Conservation (phyloP, 2,888 invertebrate species). For the Tinea pellionella region DNA sequence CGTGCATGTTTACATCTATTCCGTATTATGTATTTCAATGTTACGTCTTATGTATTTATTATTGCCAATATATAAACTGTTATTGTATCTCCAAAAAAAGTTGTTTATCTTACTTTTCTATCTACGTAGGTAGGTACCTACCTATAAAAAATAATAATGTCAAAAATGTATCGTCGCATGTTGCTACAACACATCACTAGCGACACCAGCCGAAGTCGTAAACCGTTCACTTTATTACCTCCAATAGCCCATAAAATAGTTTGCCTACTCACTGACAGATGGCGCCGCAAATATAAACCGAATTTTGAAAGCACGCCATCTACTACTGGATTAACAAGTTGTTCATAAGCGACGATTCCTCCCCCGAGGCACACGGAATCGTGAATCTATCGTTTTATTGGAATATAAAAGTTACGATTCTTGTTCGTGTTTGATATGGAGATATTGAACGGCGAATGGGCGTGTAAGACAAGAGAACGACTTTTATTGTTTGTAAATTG, state of each 20-base stretch:
- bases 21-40: no score
- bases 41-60: no score
- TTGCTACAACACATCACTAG: constrained; percentile 33
- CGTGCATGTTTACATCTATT: no score
- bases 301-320: background rate
- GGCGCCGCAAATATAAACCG: constrained; percentile 32
- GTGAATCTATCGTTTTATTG: constrained; percentile 47
- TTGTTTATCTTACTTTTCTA: no score
- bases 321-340: background rate
- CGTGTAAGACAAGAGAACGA: constrained; percentile 58
- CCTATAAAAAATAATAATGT: no score
- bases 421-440: constrained; percentile 45
- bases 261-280: constrained; percentile 49
- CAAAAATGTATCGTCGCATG: background rate
- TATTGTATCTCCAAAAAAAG: no score
- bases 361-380: background rate
- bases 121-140: no score
- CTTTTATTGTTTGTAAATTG: constrained; percentile 72
- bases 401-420: constrained; percentile 64
- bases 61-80: no score
- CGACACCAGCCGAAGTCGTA: constrained; percentile 56
- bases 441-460: constrained; percentile 63
- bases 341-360: background rate
- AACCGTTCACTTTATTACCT: constrained; percentile 58
- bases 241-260: constrained; percentile 60